These are phyloP conservation scores for Oreochromis niloticus DNA, from an alignment of 2,113 vertebrate species.

Conservation along the genomic window DNA sequence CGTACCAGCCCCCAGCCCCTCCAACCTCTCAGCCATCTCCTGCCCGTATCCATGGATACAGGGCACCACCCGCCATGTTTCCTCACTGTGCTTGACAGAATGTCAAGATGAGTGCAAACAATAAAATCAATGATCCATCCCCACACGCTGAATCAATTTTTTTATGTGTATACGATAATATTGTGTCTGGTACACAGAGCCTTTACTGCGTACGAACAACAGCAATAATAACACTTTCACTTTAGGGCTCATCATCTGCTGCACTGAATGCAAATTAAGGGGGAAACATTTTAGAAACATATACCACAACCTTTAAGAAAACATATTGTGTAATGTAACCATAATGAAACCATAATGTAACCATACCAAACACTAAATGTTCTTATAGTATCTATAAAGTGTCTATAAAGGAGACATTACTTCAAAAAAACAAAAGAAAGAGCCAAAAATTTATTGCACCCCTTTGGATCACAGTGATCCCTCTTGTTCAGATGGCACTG, in stretches of 20 bases:
- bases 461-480: neutral
- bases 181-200: constrained; percentile 1
- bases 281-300: neutral
- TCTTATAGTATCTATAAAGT: neutral
- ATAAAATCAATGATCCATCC: constrained; percentile 74
- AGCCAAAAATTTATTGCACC: neutral
- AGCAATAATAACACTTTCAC: neutral
- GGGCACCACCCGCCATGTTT: constrained; percentile 62
- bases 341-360: neutral
- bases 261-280: neutral
- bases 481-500: constrained; percentile 20
- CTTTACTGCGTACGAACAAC: neutral
- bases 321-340: neutral
- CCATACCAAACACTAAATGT: neutral
- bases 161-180: constrained; percentile 39
- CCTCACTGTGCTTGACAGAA: constrained; percentile 66
- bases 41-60: constrained; percentile 66
- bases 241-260: neutral
- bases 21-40: constrained; percentile 56
- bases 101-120: constrained; percentile 70
- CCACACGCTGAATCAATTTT: constrained; percentile 51
- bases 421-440: neutral
- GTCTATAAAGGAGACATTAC: neutral
- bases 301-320: neutral
- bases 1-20: constrained; percentile 41